Conservation (phyloP, 2,113 vertebrate species). For the Callaeas wilsoni region DNA sequence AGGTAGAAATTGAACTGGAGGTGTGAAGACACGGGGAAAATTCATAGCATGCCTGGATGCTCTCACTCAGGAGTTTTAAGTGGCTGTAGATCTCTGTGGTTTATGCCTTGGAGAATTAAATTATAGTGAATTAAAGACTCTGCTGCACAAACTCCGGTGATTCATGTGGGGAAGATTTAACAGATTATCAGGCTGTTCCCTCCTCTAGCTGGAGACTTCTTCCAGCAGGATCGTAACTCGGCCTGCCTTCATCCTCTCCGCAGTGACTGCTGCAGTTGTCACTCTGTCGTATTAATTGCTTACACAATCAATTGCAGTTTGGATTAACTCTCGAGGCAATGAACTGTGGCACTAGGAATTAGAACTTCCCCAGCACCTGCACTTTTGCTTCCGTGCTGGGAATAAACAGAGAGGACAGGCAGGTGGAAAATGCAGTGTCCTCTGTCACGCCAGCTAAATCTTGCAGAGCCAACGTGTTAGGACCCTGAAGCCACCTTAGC, state of each 20-base stretch:
- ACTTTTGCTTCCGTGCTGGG: background rate
- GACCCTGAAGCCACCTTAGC: background rate
- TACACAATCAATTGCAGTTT: conserved; percentile 7
- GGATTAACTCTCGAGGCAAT: conserved; percentile 2
- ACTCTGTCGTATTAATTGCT: conserved; percentile 45
- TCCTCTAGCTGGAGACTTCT: background rate
- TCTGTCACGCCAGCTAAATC: background rate
- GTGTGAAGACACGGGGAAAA: background rate
- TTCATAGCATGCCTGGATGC: conserved; percentile 16
- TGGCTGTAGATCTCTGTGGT: conserved; percentile 42
- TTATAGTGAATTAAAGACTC: conserved; percentile 51
- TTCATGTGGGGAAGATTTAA: conserved; percentile 39
- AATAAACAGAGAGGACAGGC: background rate
- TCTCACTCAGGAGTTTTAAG: conserved; percentile 49
- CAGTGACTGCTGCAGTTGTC: background rate
- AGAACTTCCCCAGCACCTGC: background rate
- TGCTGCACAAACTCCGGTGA: conserved; percentile 27
- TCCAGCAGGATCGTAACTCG: conserved; percentile 12
- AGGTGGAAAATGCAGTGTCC: background rate
- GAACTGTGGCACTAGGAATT: background rate
- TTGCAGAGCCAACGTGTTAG: background rate
- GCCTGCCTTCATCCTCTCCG: background rate
- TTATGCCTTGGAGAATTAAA: conserved; percentile 10
- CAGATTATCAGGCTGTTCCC: background rate
- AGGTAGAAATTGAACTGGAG: background rate